Conservation (phyloP, 1,140 invertebrate genomes). For the Cyclina sinensis region DNA sequence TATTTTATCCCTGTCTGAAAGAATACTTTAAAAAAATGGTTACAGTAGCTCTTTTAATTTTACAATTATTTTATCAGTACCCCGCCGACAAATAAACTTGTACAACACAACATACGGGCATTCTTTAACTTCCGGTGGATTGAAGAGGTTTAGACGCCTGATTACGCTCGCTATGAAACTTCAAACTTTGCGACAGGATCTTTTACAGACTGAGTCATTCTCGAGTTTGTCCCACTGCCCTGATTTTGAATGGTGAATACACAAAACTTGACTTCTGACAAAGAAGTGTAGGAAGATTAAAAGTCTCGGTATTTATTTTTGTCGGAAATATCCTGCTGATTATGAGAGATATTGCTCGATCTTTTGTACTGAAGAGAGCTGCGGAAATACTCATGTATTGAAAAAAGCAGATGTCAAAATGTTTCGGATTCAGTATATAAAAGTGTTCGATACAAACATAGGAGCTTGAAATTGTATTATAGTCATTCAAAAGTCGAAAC, state of each 20-base stretch:
- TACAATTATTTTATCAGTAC: too few relatives aligned
- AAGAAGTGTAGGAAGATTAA: neutral
- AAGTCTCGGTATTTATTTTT: neutral
- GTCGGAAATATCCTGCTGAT: neutral
- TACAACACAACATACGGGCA: too few relatives aligned
- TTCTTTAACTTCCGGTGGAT: conserved; percentile 4
- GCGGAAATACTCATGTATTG: conserved; percentile 35
- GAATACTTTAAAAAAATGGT: too few relatives aligned
- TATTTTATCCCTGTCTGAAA: too few relatives aligned
- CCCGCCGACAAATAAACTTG: too few relatives aligned
- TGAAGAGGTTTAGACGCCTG: neutral
- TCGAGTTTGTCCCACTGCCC: conserved; percentile 12
- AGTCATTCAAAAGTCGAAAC: too few relatives aligned
- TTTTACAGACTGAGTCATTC: neutral
- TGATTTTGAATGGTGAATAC: conserved; percentile 9
- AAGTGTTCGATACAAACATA: neutral
- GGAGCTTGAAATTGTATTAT: too few relatives aligned
- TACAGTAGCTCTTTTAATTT: too few relatives aligned
- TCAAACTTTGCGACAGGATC: neutral
- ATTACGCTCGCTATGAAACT: neutral
- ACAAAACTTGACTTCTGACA: conserved; percentile 24
- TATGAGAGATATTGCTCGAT: neutral
- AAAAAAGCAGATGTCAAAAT: conserved; percentile 18
- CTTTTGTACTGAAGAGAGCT: conserved; percentile 2
- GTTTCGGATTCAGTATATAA: neutral